Evolutionary conservation across 2,888 invertebrate genomes (phyloP), one percentile per base, ranked within the genome.

Genomic region (Beris morrisii): DNA sequence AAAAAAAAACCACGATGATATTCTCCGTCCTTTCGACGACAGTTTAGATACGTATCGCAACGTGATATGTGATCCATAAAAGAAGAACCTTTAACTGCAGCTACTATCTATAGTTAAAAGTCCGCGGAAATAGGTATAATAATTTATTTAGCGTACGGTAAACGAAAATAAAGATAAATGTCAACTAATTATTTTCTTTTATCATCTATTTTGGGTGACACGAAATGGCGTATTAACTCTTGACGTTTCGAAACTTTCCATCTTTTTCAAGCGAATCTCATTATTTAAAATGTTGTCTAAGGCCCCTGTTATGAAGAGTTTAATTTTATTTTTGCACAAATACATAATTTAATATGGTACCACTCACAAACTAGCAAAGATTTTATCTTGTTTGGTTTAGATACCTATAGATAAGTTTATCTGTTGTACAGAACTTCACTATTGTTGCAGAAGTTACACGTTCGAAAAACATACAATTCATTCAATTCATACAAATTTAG

Each of bases 151-250:
- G 12, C 28, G 61, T 61, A 22, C 1, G 30, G 52, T 61, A 50
- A 38, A 38, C 38, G 9, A 38, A 38, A 7, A 5, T 38, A 9
- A 1, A 38, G 9, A 38, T 38, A 38, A 38, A 61, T 61, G 61
- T 61, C 61, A 61, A 61, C 61, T 61, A 61, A 61, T 50, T 61
- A 7, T 7, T 61, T 50, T 46, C 32, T 50, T 61, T 61, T 50
- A 38, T 43, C 7, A 61, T 61, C 61, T 52, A 61, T 61, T 61
- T 22, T 38, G 50, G 38, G 48, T 13, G 50, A 59, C 59, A 50
- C 28, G 61, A 61, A 38, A 38, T 38, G 9, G 22, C 22, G 3
- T 7, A 38, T 38, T 38, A 38, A 38, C 5, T 38, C 38, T 38
- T 9, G 38, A 38, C 52, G 38, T 61, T 31, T 28, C 48, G 13